phyloP scores from a whole-genome alignment of 2,797 vertebrate species.

The Vireo griseus region DNA sequence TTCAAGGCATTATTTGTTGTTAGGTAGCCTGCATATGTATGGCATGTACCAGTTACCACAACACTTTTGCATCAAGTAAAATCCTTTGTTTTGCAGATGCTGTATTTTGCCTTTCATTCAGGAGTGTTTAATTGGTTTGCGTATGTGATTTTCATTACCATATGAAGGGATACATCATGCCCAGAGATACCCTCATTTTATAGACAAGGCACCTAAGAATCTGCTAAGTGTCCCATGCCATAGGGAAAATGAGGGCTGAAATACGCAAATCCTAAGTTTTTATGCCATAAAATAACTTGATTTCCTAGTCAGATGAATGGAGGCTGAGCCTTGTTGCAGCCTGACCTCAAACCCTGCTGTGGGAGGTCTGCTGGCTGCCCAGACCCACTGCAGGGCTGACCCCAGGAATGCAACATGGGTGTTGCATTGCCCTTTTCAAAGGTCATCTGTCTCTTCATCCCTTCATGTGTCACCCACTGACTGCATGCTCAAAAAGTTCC shows the following conservation, averaged over 20 bases:
- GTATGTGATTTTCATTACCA: background rate
- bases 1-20: background rate
- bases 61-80: background rate
- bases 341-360: background rate
- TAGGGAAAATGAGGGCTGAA: background rate
- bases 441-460: background rate
- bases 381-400: background rate
- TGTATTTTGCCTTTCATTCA: background rate
- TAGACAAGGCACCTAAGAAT: background rate
- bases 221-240: accelerated
- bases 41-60: background rate
- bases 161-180: background rate
- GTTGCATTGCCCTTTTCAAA: background rate
- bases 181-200: background rate
- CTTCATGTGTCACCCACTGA: background rate
- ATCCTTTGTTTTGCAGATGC: background rate
- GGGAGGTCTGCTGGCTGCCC: background rate
- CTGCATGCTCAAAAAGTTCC: background rate
- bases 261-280: background rate
- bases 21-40: background rate
- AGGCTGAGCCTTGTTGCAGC: background rate
- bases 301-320: background rate
- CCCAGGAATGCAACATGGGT: accelerated
- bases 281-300: background rate
- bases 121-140: background rate